A percentile compares a stretch with the other conserved stretches of the same genome.
phyloP scores from a whole-genome alignment of 2,888 invertebrate species.

The Clostera curtula region DNA sequence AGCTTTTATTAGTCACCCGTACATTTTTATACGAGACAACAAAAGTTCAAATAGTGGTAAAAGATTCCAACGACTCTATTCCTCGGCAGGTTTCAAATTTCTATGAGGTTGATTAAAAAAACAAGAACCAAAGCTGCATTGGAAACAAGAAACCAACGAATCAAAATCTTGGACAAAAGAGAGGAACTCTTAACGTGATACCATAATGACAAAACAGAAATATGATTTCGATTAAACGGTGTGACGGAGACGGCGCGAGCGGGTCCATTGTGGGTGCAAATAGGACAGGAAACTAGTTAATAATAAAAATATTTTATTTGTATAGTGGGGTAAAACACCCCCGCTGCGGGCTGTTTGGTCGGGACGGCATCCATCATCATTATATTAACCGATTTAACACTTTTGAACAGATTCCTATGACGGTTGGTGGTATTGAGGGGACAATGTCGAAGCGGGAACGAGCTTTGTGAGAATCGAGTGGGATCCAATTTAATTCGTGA shows the following conservation, averaged over 20 bases:
- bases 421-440: slow-evolving; percentile 41
- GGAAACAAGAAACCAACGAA: slow-evolving; percentile 69
- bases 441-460: slow-evolving; percentile 25
- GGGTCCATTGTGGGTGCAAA: slow-evolving; percentile 40
- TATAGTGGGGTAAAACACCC: slow-evolving; percentile 73
- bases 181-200: slow-evolving; percentile 70
- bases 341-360: slow-evolving; percentile 72
- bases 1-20: slow-evolving; percentile 16
- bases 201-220: slow-evolving; percentile 75
- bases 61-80: slow-evolving; percentile 10
- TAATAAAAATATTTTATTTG: slow-evolving; percentile 75
- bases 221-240: slow-evolving; percentile 72
- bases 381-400: slow-evolving; percentile 75
- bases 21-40: slow-evolving; percentile 12
- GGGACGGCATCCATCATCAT: slow-evolving; percentile 72
- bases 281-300: slow-evolving; percentile 58
- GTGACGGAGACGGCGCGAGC: slow-evolving; percentile 46
- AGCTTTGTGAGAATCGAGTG: slow-evolving; percentile 12
- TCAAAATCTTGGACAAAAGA: slow-evolving; percentile 65
- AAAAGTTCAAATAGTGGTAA: slow-evolving; percentile 9
- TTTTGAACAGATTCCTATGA: slow-evolving; percentile 68
- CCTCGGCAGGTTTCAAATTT: slow-evolving; percentile 40
- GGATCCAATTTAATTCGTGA: slow-evolving; percentile 25
- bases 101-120: slow-evolving; percentile 50
- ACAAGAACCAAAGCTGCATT: slow-evolving; percentile 43